Conservation (phyloP, 2,113 vertebrate genomes). For the Nesoenas mayeri region DNA sequence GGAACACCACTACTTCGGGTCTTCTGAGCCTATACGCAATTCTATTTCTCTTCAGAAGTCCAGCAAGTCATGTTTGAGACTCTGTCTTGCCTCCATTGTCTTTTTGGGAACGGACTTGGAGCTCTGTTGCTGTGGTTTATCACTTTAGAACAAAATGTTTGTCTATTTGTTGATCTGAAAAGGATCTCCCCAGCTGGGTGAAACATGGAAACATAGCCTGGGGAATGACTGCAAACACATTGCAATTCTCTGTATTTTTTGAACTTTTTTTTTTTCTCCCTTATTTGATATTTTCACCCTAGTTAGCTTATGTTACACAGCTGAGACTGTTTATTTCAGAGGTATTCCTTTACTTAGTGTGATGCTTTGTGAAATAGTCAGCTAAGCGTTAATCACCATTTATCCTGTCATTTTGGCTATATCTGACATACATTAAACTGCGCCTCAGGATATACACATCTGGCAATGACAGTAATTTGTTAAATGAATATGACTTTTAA, state of each 20-base stretch:
- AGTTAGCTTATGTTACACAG: not conserved
- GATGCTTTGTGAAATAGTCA: conserved; percentile 3
- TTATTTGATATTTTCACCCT: not conserved
- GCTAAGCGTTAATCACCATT: conserved; percentile 34
- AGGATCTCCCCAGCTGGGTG: not conserved
- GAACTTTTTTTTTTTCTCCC: not conserved
- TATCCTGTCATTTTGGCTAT: not conserved
- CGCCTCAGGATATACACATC: conserved; percentile 15
- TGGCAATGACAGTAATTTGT: not conserved
- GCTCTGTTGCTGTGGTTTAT: not conserved
- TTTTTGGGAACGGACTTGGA: not conserved
- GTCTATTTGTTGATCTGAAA: not conserved
- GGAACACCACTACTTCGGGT: not conserved
- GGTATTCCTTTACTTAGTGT: not conserved
- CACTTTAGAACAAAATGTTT: not conserved
- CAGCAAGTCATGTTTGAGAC: not conserved
- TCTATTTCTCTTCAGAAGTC: not conserved
- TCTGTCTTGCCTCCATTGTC: not conserved
- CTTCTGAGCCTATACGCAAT: not conserved
- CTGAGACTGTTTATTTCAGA: not conserved
- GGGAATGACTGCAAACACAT: not conserved
- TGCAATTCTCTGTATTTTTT: not conserved
- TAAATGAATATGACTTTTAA: conserved; percentile 53
- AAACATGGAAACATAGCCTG: not conserved
- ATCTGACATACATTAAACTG: not conserved